phyloP scores from a whole-genome alignment of 2,797 vertebrate genomes.

The Acomys russatus region DNA sequence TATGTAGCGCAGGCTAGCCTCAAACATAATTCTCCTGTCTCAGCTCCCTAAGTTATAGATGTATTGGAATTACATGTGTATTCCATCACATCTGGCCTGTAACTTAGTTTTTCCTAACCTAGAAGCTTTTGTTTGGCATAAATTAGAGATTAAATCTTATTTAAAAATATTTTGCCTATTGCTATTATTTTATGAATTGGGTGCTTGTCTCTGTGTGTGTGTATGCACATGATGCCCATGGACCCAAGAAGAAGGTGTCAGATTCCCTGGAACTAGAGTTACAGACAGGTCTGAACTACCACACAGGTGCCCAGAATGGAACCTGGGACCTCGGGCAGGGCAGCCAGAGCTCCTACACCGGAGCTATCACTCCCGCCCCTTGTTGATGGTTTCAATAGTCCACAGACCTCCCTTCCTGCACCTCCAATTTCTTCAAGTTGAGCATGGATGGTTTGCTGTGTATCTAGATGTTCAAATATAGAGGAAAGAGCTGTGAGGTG shows the following conservation, averaged over 20 bases:
- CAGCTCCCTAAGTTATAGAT: neutral
- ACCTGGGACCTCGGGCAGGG: too few relatives aligned
- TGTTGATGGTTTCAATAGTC: neutral
- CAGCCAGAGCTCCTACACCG: neutral
- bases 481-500: neutral
- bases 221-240: too few relatives aligned
- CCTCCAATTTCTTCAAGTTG: neutral
- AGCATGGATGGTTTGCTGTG: neutral
- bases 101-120: constrained; percentile 38
- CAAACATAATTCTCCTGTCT: neutral
- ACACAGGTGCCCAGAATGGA: neutral
- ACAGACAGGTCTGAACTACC: too few relatives aligned
- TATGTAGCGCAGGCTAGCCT: neutral
- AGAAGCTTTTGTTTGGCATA: constrained; percentile 14
- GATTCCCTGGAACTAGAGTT: neutral
- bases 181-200: neutral
- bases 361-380: too few relatives aligned
- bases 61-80: neutral
- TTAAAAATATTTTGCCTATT: neutral
- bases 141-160: constrained; percentile 35
- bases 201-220: too few relatives aligned
- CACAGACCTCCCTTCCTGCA: neutral
- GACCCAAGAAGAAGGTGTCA: neutral
- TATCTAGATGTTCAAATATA: neutral
- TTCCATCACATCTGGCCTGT: neutral